A percentile compares a stretch with the other conserved stretches of the same genome.
phyloP scores from a whole-genome alignment of 2,113 vertebrate genomes.

The Phasianus colchicus region DNA sequence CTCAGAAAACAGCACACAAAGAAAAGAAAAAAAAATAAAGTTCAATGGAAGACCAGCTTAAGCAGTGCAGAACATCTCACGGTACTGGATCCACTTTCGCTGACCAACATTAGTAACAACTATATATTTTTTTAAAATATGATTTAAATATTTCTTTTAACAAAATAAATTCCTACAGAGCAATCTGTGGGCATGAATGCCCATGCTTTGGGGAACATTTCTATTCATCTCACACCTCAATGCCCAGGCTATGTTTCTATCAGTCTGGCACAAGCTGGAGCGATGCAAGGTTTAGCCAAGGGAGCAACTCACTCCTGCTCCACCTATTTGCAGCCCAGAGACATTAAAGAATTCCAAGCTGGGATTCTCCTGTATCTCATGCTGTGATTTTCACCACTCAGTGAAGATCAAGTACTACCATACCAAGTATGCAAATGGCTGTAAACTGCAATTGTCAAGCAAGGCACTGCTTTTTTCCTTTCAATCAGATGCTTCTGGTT shows the following conservation, averaged over 20 bases:
- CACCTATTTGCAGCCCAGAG: not conserved
- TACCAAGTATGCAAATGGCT: not conserved
- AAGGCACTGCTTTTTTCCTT: not conserved
- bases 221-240: not conserved
- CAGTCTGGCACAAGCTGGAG: not conserved
- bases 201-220: not conserved
- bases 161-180: not conserved
- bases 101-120: not conserved
- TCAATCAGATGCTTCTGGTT: not conserved
- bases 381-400: not conserved
- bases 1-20: not conserved
- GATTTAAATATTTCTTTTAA: too few relatives aligned
- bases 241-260: not conserved
- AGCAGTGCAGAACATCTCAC: not conserved
- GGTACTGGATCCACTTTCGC: not conserved
- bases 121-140: not conserved
- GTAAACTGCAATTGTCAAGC: not conserved
- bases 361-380: not conserved
- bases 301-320: rapidly evolving
- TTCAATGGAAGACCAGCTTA: not conserved
- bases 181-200: not conserved
- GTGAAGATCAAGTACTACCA: not conserved
- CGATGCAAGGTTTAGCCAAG: not conserved
- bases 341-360: not conserved
- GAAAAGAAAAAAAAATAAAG: not conserved